Evolutionary conservation across 2,797 vertebrate species (phyloP), one percentile per base, ranked within the genome.

Genomic region (Acestrorhynchus altus): DNA sequence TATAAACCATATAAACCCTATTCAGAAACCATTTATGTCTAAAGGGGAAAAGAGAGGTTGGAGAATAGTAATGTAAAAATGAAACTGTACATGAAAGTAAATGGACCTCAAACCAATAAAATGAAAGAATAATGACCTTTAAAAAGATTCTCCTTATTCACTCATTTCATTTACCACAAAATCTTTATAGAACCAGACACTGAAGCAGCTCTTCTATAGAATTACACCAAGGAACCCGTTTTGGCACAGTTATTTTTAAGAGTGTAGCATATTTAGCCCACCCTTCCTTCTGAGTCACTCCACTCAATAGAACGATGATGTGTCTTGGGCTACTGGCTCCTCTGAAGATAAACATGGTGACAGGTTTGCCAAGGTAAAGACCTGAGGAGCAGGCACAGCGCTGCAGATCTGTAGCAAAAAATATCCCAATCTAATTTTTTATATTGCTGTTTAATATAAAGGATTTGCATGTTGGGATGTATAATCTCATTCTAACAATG

Each of bases 391-490:
- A 4, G 52, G 26, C 22, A 46, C 57, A 64, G 69, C 54, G 60
- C 67, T 26, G 56, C 63, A 59, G 51, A 71, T 71, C 75, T 78
- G 74, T 71, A 47, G 74, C 42, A 77, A 83, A 68, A n/a, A 80
- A 80, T 61, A 74, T 74, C 61, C 26, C 54, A 76, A 66, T 77
- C 61, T 76, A 72, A 78, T 60, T 47, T 68, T 57, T 81, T 52
- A 56, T 81, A 83, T 75, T 79, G 76, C 72, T 75, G 79, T 70
- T 73, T 81, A 79, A 78, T 72, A 72, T 77, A 72, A 67, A 69
- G 66, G 47, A 81, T 74, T 79, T 78, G 79, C 79, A 81, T 83
- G 82, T 80, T 71, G 72, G 81, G 64, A 57, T 76, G 81, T 76
- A 81, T 74, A 79, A 80, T 78, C 67, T 77, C 46, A 72, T 75